Evolutionary conservation across 2,797 vertebrate genomes (phyloP), one percentile per base, ranked within the genome.

Genomic region (Smutsia gigantea): DNA sequence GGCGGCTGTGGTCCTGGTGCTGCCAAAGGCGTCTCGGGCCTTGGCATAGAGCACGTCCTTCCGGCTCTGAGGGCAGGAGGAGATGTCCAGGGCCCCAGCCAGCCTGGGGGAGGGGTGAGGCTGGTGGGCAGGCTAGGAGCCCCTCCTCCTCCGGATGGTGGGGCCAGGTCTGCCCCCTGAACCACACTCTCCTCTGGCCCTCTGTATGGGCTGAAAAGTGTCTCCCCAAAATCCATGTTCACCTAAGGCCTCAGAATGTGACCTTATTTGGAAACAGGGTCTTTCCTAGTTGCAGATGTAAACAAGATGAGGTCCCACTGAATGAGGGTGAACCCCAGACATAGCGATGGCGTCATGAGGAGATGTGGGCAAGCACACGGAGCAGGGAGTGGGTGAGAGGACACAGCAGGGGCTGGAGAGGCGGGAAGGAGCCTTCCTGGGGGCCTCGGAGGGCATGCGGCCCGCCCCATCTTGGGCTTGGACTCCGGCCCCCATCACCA

Each of bases 31-130:
- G 23, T 97, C 92, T 0, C 0, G 59, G 14, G 98, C 98, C 92
- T 97, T 98, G 49, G 63, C 2, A 0, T 98, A 99, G 39, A 99
- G 97, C 6, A 82, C 88, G 0, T 98, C 63, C 90, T 99, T 99
- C 72, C 95, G 98, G 93, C 15, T 19, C 81, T 98, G 98, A 12
- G 98, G 98, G 91, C 98, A 99, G 1, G 95, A 34, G 7, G 98
- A 98, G 83, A 99, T 59, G 34, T 98, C 6, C 17, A 98, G 57
- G 11, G 75, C 64, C 15, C 98, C 97, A 0, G 98, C 98, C 0
- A 95, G 53, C 97, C 99, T 99, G 59, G 21, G 57, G 53, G 37
- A 66, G 63, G 17, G 13, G 25, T 1, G 25, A 4, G n/a, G 72
- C 27, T 9, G 13, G 21, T 25, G 83, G 85, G 46, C 18, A 25